Conservation (phyloP, 1,140 invertebrate genomes). For the Diploscapter pachys region DNA sequence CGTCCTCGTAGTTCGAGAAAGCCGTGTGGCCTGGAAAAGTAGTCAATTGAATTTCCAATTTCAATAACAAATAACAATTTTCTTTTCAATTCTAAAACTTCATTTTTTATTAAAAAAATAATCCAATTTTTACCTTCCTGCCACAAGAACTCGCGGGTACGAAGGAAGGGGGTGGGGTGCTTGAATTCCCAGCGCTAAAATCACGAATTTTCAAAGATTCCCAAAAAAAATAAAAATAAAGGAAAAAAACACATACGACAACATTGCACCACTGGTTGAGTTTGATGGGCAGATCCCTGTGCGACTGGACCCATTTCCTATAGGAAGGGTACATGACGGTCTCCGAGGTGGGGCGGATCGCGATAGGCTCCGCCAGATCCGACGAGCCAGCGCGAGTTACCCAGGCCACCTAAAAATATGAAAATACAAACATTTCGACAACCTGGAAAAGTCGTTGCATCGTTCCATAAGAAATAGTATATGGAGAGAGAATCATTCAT, state of each 20-base stretch:
- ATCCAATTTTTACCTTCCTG: constrained; percentile 77
- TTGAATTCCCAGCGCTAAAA: constrained; percentile 96
- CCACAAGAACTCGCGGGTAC: constrained; percentile 97
- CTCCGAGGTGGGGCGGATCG: constrained; percentile 95
- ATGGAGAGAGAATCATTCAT: no score
- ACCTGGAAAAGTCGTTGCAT: no score
- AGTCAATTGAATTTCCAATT: neutral
- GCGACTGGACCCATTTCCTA: constrained; percentile 97
- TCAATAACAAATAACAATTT: neutral
- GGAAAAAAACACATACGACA: constrained; percentile 67
- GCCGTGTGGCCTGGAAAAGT: constrained; percentile 72
- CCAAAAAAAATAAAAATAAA: neutral
- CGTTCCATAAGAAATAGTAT: no score
- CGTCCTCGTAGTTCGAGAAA: constrained; percentile 77
- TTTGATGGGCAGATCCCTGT: constrained; percentile 88
- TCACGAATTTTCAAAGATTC: neutral
- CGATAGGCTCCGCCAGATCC: constrained; percentile 96
- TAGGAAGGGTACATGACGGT: constrained; percentile 99
- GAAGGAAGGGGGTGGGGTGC: constrained; percentile 94
- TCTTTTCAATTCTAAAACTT: neutral
- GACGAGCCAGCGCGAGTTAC: constrained; percentile 88
- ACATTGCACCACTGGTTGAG: constrained; percentile 99
- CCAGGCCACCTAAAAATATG: constrained; percentile 75
- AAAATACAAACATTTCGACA: no score
- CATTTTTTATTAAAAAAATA: neutral